Base-by-base conservation (phyloP, 2,113 vertebrate genomes). In the Hyperopisus bebe region DNA sequence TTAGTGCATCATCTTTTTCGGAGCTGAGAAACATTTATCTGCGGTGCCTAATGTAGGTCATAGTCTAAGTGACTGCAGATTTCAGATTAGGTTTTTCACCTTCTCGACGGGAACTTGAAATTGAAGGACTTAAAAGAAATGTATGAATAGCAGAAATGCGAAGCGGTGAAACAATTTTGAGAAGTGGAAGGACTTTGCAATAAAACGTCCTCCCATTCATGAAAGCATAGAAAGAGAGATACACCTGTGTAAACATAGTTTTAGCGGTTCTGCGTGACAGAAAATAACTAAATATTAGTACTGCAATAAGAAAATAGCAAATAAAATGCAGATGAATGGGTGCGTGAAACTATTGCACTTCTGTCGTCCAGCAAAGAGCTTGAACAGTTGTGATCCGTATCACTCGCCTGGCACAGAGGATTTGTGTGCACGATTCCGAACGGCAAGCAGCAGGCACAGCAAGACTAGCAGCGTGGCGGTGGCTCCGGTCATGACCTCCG, bases 351-450 rank as follows among this genome's bases (percentile, higher is more conserved):
- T 74, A 31, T 35, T 35, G n/a, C 10, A 15, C n/a, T 31, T 27
- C 10, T 15, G 66, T 35, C 66, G n/a, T 74, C 27, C 66, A 74
- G 27, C 83, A n/a, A 47, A 17, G 27, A n/a, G 8, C 21, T 86
- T 13, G 9, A 21, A 31, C n/a, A 19, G 24, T 13, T 4, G 82
- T 9, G 82, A 47, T 86, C 10, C 44, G 48, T 10, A 53, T 80
- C 80, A 87, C 90, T 95, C 94, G 97, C 98, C 98, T 94, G 98
- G 97, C 90, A 97, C 93, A 2, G 94, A 93, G 6, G 97, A 95
- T 1, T 91, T 93, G 35, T 94, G 94, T 87, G 93, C 94, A 0
- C 92, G 92, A 15, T 91, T 97, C 96, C 96, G 96, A 46, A 94
- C 88, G 0, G 95, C 89, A 86, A 97, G 55, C 1, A 98, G 93